Conservation (phyloP, 2,113 vertebrate genomes). For the Noturus placidus region DNA sequence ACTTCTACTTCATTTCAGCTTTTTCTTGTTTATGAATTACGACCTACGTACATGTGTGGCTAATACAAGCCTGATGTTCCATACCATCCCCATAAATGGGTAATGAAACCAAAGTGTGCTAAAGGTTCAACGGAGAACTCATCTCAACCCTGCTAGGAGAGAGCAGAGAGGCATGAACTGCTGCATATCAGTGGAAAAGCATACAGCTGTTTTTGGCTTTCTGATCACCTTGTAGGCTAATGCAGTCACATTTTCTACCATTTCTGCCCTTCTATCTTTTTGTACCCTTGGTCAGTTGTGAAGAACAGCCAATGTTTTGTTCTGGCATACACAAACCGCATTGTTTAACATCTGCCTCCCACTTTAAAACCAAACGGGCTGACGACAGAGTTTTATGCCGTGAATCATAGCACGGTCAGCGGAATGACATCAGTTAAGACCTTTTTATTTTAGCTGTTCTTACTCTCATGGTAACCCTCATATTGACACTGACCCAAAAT, state of each 20-base stretch:
- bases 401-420: background rate
- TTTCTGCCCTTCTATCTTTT: background rate
- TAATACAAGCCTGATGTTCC: constrained; percentile 46
- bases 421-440: background rate
- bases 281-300: background rate
- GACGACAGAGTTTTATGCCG: background rate
- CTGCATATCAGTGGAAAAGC: constrained; percentile 31
- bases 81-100: constrained; percentile 32
- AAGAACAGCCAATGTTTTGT: background rate
- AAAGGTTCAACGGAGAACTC: constrained; percentile 15
- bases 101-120: constrained; percentile 38
- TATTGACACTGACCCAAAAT: background rate
- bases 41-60: constrained; percentile 27
- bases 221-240: constrained; percentile 8
- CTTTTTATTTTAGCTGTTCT: background rate
- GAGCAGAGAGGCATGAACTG: constrained; percentile 8
- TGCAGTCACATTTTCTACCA: constrained; percentile 26
- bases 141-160: constrained; percentile 14
- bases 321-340: background rate
- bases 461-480: background rate
- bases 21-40: constrained; percentile 47
- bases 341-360: background rate
- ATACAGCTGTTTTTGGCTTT: constrained; percentile 26
- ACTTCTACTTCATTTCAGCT: constrained; percentile 19
- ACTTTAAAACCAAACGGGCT: background rate